Evolutionary conservation across 2,888 invertebrate species (phyloP), one percentile per base, ranked within the genome.

Genomic region (Hyles lineata): DNA sequence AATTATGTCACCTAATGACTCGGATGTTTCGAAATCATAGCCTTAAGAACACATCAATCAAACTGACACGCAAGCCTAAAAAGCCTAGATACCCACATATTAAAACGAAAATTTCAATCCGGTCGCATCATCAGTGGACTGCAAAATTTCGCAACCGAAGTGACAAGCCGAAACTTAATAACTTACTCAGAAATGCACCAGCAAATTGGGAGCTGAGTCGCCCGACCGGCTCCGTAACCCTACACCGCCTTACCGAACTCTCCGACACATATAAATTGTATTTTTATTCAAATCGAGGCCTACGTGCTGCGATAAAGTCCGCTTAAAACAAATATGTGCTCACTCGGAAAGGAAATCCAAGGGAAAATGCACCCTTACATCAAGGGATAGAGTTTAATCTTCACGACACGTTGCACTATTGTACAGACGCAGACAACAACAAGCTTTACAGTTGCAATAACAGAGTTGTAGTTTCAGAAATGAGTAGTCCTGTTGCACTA

Each of bases 121-220:
- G 74, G 76, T 75, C 76, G 76, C 80, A 71, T 78, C 85, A 83
- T 84, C 90, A 85, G 85, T 83, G 83, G 83, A 87, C 91, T 89
- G 92, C 91, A 88, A 92, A 92, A 92, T 93, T 94, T 94, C 89
- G 92, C 93, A 92, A 93, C 86, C 85, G 80, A 90, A 92, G 93
- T 93, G 93, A 94, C 93, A 94, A 90, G 92, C 87, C 92, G 93
- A 93, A 94, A 94, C 92, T 93, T 94, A 94, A 94, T 94, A 94
- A 93, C 94, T 94, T 93, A 94, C 93, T 94, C 92, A 91, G 91
- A 94, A 94, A 93, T 91, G 90, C 90, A 87, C 87, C 91, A 92
- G 91, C 93, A 92, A 94, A 93, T 94, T 94, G 93, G 94, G 90
- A 94, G 92, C 90, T 83, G 80, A 88, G 87, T 86, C 85, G 88